Evolutionary conservation across 2,888 invertebrate species (phyloP).

Genomic region (Hylaea fasciaria): DNA sequence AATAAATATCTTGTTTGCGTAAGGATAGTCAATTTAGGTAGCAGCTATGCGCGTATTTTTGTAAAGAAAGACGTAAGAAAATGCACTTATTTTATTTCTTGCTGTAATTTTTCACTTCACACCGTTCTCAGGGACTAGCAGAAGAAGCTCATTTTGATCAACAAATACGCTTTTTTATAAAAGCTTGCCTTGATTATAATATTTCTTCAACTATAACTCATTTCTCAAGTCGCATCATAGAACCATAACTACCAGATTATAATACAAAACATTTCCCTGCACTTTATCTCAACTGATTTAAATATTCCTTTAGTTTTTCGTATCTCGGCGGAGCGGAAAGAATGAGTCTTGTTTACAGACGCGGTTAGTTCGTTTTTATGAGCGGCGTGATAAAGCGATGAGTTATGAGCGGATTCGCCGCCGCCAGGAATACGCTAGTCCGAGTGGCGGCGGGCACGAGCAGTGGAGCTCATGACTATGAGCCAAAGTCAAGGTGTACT

Average conservation of each 20-base stretch:
- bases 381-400: conserved; percentile 40
- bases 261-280: conserved; percentile 25
- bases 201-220: not conserved
- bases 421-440: not conserved
- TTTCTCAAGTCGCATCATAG: conserved; percentile 10
- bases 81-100: not conserved
- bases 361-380: conserved; percentile 44
- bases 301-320: conserved; percentile 43
- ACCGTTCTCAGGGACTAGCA: too few species aligned
- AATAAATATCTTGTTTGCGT: too few species aligned
- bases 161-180: too few species aligned
- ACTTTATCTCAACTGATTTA: conserved; percentile 40
- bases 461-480: too few species aligned
- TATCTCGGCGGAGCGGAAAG: conserved; percentile 35
- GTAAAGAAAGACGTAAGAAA: too few species aligned
- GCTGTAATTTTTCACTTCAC: too few species aligned
- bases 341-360: conserved; percentile 40
- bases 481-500: too few species aligned
- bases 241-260: not conserved
- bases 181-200: too few species aligned
- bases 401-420: conserved; percentile 25
- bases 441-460: too few species aligned
- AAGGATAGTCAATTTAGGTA: too few species aligned
- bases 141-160: not conserved
- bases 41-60: too few species aligned